Conservation (phyloP, 2,113 vertebrate species). For the Phylloscopus trochiloides region DNA sequence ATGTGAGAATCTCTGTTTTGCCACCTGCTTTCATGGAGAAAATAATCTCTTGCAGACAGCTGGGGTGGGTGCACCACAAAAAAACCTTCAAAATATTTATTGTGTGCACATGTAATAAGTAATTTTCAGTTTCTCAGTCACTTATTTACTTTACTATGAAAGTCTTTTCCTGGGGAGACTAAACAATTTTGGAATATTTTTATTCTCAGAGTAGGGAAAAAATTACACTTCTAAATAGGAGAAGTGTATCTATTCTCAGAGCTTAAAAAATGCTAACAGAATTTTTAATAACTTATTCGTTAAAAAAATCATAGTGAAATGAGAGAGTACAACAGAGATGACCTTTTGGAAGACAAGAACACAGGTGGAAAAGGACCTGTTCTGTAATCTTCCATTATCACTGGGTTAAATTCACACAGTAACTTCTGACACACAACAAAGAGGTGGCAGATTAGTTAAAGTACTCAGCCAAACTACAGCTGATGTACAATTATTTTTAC, state of each 20-base stretch:
- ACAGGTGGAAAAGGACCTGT: not conserved
- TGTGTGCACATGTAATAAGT: fast-evolving
- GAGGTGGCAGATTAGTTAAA: not conserved
- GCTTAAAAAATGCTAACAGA: not conserved
- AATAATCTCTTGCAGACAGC: not conserved
- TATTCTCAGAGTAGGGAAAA: not conserved
- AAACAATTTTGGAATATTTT: not conserved
- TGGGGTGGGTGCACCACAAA: not conserved
- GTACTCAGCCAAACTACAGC: not conserved
- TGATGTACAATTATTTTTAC: not conserved
- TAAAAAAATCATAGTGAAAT: not conserved
- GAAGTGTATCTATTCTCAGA: not conserved
- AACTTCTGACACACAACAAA: not conserved
- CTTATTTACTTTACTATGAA: not conserved
- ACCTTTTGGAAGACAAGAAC: not conserved
- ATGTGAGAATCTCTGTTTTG: not conserved
- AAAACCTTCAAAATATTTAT: not conserved
- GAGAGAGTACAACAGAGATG: not conserved
- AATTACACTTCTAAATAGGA: not conserved
- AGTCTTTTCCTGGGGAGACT: not conserved
- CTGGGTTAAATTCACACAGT: not conserved
- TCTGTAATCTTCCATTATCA: not conserved
- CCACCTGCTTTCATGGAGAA: not conserved
- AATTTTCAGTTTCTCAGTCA: not conserved
- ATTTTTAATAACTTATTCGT: not conserved